These are phyloP conservation scores for Dendrolimus kikuchii DNA, from an alignment of 1,140 invertebrate species.

Conservation along the genomic window DNA sequence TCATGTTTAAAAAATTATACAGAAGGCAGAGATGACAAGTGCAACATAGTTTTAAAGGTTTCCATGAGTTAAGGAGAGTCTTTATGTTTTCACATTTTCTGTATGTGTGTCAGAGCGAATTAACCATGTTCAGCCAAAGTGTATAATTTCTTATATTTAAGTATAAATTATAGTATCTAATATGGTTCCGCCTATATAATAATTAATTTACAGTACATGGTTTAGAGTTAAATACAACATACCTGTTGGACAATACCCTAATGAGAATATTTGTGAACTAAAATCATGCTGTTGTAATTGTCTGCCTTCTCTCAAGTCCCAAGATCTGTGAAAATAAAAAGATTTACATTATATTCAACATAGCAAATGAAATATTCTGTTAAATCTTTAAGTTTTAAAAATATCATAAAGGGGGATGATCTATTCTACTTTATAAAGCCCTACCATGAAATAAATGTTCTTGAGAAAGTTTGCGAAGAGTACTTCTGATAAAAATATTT, in stretches of 20 bases:
- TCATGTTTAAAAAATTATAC: too few species aligned
- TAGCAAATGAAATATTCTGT: too few species aligned
- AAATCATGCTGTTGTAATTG: conserved; percentile 98
- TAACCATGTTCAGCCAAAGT: neutral
- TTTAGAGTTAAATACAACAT: conserved; percentile 25
- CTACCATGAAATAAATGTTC: neutral
- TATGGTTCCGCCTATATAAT: too few species aligned
- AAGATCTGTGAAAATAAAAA: conserved; percentile 74
- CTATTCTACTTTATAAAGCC: neutral
- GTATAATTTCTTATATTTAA: too few species aligned
- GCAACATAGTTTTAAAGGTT: too few species aligned
- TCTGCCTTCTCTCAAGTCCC: conserved; percentile 95
- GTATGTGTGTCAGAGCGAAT: conserved; percentile 8
- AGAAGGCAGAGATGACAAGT: too few species aligned
- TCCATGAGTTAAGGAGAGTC: too few species aligned
- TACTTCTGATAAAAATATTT: too few species aligned
- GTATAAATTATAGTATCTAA: too few species aligned
- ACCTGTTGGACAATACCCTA: conserved; percentile 97
- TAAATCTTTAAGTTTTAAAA: neutral
- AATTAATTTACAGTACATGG: neutral
- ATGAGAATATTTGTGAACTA: conserved; percentile 94
- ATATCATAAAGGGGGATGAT: neutral
- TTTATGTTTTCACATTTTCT: too few species aligned
- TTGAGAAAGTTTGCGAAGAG: too few species aligned
- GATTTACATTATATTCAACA: neutral